These are phyloP conservation scores for Chiroxiphia lanceolata DNA, from an alignment of 2,797 vertebrate species.

Conservation along the genomic window DNA sequence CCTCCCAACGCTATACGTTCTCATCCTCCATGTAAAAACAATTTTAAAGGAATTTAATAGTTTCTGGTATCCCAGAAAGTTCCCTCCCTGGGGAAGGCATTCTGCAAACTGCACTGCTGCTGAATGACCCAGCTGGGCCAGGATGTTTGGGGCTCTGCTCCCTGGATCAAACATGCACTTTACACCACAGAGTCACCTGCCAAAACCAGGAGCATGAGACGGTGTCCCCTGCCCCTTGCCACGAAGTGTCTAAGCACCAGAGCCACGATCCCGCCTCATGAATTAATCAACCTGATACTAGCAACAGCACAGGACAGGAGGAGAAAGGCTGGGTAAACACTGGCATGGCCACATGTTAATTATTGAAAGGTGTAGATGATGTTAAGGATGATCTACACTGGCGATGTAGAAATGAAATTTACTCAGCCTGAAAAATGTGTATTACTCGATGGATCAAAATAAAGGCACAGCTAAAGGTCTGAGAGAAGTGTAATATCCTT, in stretches of 20 bases:
- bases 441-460: neutral
- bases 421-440: neutral
- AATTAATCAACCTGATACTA: neutral
- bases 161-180: neutral
- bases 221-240: accelerated
- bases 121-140: neutral
- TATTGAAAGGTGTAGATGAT: neutral
- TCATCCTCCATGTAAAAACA: neutral
- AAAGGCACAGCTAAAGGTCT: neutral
- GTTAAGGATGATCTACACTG: neutral
- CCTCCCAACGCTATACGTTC: neutral
- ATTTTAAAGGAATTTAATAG: accelerated
- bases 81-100: neutral
- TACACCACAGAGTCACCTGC: neutral
- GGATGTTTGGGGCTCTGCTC: neutral
- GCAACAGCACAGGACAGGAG: neutral
- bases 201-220: accelerated
- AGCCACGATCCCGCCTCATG: neutral
- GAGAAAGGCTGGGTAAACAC: neutral
- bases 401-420: neutral
- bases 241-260: accelerated
- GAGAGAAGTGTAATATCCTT: neutral
- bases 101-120: neutral
- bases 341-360: neutral
- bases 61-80: neutral